These are phyloP conservation scores for Stictonetta naevosa DNA, from an alignment of 2,113 vertebrate species.

Conservation along the genomic window DNA sequence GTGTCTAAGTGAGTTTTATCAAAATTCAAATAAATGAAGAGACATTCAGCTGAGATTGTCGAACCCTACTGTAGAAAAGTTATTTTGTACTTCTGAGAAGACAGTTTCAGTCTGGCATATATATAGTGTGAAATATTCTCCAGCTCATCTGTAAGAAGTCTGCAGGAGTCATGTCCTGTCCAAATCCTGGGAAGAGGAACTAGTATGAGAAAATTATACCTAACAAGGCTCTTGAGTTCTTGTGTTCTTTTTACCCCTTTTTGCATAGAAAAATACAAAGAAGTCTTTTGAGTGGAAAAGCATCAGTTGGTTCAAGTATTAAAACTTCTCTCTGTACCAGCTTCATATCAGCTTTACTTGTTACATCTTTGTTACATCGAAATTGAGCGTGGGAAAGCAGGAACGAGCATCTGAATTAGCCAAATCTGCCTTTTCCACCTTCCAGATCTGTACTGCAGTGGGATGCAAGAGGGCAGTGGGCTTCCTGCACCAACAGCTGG, in stretches of 20 bases:
- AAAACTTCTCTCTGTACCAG: not conserved
- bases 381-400: not conserved
- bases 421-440: not conserved
- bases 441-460: not conserved
- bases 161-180: not conserved
- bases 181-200: not conserved
- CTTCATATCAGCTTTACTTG: not conserved
- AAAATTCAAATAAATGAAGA: not conserved
- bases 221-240: not conserved
- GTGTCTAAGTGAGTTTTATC: not conserved
- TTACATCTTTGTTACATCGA: not conserved
- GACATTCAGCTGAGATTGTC: not conserved
- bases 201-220: not conserved
- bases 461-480: not conserved
- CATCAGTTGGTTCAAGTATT: not conserved
- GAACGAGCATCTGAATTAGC: not conserved
- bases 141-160: not conserved
- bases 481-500: rapidly evolving
- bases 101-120: not conserved
- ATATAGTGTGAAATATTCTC: not conserved
- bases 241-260: not conserved
- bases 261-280: not conserved
- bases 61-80: not conserved
- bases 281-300: not conserved
- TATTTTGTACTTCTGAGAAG: not conserved